Conservation (phyloP, 2,797 vertebrate species). For the Eutrigla gurnardus region DNA sequence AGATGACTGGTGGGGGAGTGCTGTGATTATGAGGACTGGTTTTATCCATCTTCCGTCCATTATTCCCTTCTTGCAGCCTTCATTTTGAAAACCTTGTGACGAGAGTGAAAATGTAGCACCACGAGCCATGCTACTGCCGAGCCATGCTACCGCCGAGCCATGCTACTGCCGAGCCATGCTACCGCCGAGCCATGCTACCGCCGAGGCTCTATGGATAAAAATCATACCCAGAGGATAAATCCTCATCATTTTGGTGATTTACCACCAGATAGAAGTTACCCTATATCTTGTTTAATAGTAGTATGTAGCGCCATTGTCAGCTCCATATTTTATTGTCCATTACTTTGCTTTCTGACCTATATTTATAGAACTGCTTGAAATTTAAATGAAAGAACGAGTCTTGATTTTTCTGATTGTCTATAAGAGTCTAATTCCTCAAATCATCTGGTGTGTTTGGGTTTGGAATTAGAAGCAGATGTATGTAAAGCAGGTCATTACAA, state of each 20-base stretch:
- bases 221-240: neutral
- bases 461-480: slow-evolving; percentile 48
- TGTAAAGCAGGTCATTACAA: slow-evolving; percentile 19
- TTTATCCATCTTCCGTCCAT: neutral
- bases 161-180: neutral
- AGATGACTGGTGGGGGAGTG: slow-evolving; percentile 20
- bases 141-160: neutral
- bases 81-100: neutral
- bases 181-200: neutral
- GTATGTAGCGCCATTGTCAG: neutral
- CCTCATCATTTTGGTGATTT: neutral
- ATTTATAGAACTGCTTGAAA: neutral
- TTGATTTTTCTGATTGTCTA: too few species aligned
- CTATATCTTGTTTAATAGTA: neutral
- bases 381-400: neutral
- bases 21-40: slow-evolving; percentile 22
- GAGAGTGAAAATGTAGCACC: neutral
- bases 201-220: neutral
- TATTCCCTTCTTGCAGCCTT: neutral
- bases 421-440: too few species aligned
- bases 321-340: neutral
- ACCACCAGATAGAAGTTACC: neutral
- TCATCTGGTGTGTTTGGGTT: slow-evolving; percentile 2
- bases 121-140: neutral
- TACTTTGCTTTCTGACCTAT: neutral